A percentile compares a stretch with the other conserved stretches of the same genome.
These are phyloP conservation scores for Chrysolina oricalcia DNA, from an alignment of 2,888 invertebrate genomes.

Conservation along the genomic window DNA sequence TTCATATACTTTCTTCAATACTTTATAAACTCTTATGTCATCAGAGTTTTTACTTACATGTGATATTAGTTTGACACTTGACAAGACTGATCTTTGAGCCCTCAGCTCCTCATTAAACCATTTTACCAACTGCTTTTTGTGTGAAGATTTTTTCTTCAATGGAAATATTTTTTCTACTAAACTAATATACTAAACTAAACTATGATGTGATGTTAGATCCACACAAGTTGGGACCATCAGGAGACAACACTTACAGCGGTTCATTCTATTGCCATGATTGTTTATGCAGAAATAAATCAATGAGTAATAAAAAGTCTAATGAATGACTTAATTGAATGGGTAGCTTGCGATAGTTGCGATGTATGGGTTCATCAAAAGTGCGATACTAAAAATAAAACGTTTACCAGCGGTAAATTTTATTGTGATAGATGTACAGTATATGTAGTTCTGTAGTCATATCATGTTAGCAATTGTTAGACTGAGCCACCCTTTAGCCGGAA, in stretches of 20 bases:
- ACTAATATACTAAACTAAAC: too few relatives aligned
- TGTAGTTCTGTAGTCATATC: not conserved
- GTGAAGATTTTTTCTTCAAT: too few relatives aligned
- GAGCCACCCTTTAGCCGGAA: too few relatives aligned
- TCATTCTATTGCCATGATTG: slow-evolving; percentile 6
- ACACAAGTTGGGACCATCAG: slow-evolving; percentile 31
- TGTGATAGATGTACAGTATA: not conserved
- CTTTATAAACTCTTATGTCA: too few relatives aligned
- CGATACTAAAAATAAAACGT: not conserved
- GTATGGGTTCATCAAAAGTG: slow-evolving; percentile 42
- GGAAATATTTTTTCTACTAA: too few relatives aligned
- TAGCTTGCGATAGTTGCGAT: slow-evolving; percentile 36
- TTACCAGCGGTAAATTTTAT: not conserved
- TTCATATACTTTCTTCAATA: too few relatives aligned
- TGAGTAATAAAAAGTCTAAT: not conserved
- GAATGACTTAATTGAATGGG: slow-evolving; percentile 31
- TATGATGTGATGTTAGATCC: slow-evolving; percentile 36
- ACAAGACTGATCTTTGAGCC: too few relatives aligned
- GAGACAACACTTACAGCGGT: slow-evolving; percentile 1
- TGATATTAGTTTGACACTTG: too few relatives aligned
- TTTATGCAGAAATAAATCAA: not conserved
- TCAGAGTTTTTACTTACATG: too few relatives aligned
- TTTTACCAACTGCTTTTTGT: too few relatives aligned
- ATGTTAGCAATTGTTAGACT: too few relatives aligned
- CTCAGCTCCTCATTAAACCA: too few relatives aligned